Conservation (phyloP, 2,888 invertebrate species). For the Agrotis segetum region DNA sequence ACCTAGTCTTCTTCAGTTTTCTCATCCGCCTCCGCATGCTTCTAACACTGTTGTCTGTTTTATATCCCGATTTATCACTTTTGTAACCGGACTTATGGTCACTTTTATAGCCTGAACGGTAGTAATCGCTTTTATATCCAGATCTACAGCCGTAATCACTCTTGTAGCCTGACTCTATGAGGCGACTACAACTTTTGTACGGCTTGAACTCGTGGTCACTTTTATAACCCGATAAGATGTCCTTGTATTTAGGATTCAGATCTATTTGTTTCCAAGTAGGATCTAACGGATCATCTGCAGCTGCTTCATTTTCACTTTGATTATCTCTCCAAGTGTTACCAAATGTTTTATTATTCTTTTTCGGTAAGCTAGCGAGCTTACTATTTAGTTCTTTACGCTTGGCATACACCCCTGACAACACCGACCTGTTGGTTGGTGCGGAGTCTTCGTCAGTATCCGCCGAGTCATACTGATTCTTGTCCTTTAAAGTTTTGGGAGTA, state of each 20-base stretch:
- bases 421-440: slow-evolving; percentile 81
- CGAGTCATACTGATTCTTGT: slow-evolving; percentile 87
- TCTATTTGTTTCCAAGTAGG: slow-evolving; percentile 93
- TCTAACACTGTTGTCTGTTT: slow-evolving; percentile 90
- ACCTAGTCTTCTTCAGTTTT: slow-evolving; percentile 88
- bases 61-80: slow-evolving; percentile 91
- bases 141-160: slow-evolving; percentile 91
- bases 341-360: slow-evolving; percentile 83
- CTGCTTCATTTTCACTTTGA: slow-evolving; percentile 89
- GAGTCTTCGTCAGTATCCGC: slow-evolving; percentile 85
- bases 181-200: slow-evolving; percentile 88
- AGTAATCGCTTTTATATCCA: slow-evolving; percentile 88
- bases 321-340: slow-evolving; percentile 86
- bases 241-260: slow-evolving; percentile 92
- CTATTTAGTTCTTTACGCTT: slow-evolving; percentile 89
- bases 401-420: slow-evolving; percentile 88
- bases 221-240: slow-evolving; percentile 91
- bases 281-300: slow-evolving; percentile 90
- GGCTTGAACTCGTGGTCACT: slow-evolving; percentile 91
- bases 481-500: slow-evolving; percentile 83
- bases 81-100: slow-evolving; percentile 92
- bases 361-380: slow-evolving; percentile 83
- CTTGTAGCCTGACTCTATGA: slow-evolving; percentile 91
- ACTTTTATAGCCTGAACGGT: slow-evolving; percentile 91
- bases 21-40: slow-evolving; percentile 87